phyloP scores from a whole-genome alignment of 2,888 invertebrate genomes.

The Lepidocyrtoides sp. region DNA sequence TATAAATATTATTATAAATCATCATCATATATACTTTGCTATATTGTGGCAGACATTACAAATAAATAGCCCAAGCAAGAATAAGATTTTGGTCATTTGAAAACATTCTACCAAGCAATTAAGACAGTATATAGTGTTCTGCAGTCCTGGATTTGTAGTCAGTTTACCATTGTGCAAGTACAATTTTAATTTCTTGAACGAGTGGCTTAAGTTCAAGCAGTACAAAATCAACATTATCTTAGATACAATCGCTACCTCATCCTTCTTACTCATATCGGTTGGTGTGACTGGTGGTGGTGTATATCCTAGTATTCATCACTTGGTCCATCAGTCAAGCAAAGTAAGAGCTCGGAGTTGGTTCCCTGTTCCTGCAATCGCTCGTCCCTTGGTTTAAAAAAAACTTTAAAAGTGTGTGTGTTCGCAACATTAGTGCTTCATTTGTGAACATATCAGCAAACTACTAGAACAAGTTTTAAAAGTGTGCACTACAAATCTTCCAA shows the following conservation, averaged over 20 bases:
- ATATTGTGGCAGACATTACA: conserved; percentile 15
- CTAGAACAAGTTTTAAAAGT: neutral
- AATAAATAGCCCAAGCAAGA: conserved; percentile 31
- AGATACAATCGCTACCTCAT: conserved; percentile 60
- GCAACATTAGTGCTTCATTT: neutral
- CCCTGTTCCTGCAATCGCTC: conserved; percentile 54
- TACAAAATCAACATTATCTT: conserved; percentile 67
- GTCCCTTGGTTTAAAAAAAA: neutral
- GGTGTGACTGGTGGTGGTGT: conserved; percentile 48
- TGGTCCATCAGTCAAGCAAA: conserved; percentile 72
- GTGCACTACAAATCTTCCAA: neutral
- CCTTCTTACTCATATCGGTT: conserved; percentile 60
- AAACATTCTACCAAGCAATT: neutral
- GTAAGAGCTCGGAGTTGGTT: conserved; percentile 72
- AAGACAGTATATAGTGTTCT: neutral
- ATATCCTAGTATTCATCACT: conserved; percentile 67
- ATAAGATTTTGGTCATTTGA: conserved; percentile 37
- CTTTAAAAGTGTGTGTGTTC: neutral
- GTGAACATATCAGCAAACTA: neutral
- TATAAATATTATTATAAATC: conserved; percentile 75
- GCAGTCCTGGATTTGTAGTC: neutral
- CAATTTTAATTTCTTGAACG: conserved; percentile 43
- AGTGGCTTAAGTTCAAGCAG: conserved; percentile 41
- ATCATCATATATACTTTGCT: conserved; percentile 51
- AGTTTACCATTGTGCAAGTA: neutral